These are phyloP conservation scores for Lamellibrachia satsuma DNA, from an alignment of 2,888 invertebrate species.

Conservation along the genomic window DNA sequence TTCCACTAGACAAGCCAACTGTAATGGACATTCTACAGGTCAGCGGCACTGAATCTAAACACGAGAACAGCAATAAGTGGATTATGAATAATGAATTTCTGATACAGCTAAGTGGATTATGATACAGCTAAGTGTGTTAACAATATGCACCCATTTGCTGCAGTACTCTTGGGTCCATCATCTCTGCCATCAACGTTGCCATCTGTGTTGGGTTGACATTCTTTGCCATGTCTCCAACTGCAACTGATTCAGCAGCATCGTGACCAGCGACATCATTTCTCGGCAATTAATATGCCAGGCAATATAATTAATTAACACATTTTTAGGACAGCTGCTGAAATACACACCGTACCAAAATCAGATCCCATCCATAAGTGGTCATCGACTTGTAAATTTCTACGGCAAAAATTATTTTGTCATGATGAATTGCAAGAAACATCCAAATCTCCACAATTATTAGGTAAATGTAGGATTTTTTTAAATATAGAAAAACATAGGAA, in stretches of 20 bases:
- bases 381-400: too few species aligned
- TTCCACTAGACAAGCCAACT: not conserved
- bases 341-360: not conserved
- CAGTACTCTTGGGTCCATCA: slow-evolving; percentile 98
- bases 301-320: not conserved
- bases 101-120: not conserved
- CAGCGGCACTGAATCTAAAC: not conserved
- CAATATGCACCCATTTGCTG: slow-evolving; percentile 83
- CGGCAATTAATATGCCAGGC: not conserved
- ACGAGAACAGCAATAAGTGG: not conserved
- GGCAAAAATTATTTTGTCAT: too few species aligned
- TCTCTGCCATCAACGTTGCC: slow-evolving; percentile 98
- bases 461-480: too few species aligned
- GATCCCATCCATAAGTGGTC: too few species aligned
- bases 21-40: not conserved
- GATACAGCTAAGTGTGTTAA: not conserved
- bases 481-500: too few species aligned
- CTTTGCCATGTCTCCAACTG: slow-evolving; percentile 96
- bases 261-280: not conserved
- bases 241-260: slow-evolving; percentile 8
- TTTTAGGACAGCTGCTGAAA: not conserved
- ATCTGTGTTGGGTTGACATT: slow-evolving; percentile 98
- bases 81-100: too few species aligned
- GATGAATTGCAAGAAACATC: too few species aligned
- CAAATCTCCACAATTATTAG: too few species aligned